These are phyloP conservation scores for Caradrina clavipalpis DNA, from an alignment of 2,888 invertebrate species.

Conservation along the genomic window DNA sequence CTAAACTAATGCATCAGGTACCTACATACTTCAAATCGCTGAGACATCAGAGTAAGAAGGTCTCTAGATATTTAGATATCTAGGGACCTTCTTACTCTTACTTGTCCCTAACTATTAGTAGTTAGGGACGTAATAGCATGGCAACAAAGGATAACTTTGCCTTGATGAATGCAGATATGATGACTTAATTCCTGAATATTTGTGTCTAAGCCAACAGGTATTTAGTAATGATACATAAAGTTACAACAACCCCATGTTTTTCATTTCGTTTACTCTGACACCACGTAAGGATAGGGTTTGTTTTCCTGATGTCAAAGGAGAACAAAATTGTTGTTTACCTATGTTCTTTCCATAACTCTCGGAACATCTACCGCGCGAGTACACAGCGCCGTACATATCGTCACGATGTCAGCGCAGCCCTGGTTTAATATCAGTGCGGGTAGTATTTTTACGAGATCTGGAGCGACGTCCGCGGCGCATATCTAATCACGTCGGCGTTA, in stretches of 20 bases:
- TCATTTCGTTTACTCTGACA: no score
- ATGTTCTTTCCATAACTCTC: background rate
- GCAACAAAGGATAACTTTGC: no score
- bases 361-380: background rate
- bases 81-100: no score
- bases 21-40: background rate
- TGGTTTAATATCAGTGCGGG: slow-evolving; percentile 72
- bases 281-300: background rate
- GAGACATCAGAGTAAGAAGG: background rate
- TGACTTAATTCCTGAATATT: no score
- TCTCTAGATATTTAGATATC: no score
- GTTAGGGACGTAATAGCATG: no score
- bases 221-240: no score
- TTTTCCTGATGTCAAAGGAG: background rate
- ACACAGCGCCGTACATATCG: background rate
- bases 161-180: no score
- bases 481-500: slow-evolving; percentile 70
- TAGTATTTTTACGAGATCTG: slow-evolving; percentile 82
- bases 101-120: no score
- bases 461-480: slow-evolving; percentile 68
- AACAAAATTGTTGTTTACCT: background rate
- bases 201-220: no score
- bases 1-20: background rate
- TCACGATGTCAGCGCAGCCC: slow-evolving; percentile 33
- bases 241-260: no score